Percentiles rank a stretch among this genome's conserved stretches.
phyloP scores from a whole-genome alignment of 2,797 vertebrate species.

The Bucorvus abyssinicus region DNA sequence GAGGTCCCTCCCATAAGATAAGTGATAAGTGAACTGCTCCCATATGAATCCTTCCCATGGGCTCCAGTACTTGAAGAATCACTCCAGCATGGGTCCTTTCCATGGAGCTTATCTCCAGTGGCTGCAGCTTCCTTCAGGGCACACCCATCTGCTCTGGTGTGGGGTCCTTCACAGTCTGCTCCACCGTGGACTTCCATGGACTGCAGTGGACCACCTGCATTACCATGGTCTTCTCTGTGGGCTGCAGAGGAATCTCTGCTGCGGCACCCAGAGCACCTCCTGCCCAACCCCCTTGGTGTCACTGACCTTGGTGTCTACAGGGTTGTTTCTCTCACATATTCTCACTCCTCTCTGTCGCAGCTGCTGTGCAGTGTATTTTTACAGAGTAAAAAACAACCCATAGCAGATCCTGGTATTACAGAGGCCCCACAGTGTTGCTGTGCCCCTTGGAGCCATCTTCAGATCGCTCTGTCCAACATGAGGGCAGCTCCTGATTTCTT shows the following conservation, averaged over 20 bases:
- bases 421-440: background rate
- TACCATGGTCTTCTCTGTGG: too few species aligned
- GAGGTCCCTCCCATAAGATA: rapidly evolving
- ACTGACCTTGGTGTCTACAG: background rate
- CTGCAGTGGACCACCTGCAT: too few species aligned
- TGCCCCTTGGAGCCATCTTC: background rate
- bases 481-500: background rate
- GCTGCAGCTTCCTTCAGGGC: too few species aligned
- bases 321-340: too few species aligned
- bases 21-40: background rate
- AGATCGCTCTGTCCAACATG: background rate
- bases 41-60: background rate
- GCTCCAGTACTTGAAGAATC: background rate
- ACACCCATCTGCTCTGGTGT: too few species aligned
- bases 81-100: too few species aligned
- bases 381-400: too few species aligned
- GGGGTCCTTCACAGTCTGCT: too few species aligned
- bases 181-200: too few species aligned
- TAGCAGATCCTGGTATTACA: too few species aligned
- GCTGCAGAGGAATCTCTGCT: background rate
- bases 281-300: background rate
- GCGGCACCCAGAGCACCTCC: rapidly evolving
- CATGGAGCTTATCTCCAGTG: too few species aligned
- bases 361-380: background rate
- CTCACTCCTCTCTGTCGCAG: background rate